Percentiles rank a stretch among this genome's conserved stretches.
These are phyloP conservation scores for Drosophila suzukii DNA, from an alignment of 1,140 invertebrate species.

Conservation along the genomic window DNA sequence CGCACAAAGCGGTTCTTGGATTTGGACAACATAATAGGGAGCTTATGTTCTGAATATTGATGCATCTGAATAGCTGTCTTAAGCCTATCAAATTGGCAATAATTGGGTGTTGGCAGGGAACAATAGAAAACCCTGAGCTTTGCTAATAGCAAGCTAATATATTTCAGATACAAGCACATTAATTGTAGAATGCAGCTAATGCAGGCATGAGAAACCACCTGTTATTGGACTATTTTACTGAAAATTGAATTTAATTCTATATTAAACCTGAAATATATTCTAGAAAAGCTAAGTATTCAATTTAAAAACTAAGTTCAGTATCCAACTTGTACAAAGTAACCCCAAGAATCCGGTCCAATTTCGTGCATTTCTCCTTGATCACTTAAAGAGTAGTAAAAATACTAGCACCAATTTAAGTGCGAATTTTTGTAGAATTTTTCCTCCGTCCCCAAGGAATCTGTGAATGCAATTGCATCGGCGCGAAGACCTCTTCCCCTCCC, in stretches of 20 bases:
- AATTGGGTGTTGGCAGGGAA: background rate
- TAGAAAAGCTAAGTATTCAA: background rate
- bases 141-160: background rate
- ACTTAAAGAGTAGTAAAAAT: conserved; percentile 3
- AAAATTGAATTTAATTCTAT: background rate
- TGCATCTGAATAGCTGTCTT: background rate
- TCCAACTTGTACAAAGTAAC: background rate
- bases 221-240: background rate
- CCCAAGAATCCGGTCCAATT: background rate
- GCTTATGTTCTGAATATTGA: background rate
- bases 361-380: background rate
- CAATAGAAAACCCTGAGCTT: background rate
- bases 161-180: background rate
- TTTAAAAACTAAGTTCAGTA: too few relatives aligned
- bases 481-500: background rate
- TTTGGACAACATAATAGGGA: background rate
- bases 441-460: background rate
- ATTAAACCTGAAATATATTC: background rate
- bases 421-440: background rate
- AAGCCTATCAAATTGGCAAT: conserved; percentile 5
- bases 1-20: too few relatives aligned
- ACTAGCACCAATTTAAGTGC: conserved; percentile 21
- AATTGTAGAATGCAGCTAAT: background rate
- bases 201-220: background rate
- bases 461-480: conserved; percentile 23